Conservation (phyloP, 2,888 invertebrate genomes). For the Xanthorhoe spadicearia region DNA sequence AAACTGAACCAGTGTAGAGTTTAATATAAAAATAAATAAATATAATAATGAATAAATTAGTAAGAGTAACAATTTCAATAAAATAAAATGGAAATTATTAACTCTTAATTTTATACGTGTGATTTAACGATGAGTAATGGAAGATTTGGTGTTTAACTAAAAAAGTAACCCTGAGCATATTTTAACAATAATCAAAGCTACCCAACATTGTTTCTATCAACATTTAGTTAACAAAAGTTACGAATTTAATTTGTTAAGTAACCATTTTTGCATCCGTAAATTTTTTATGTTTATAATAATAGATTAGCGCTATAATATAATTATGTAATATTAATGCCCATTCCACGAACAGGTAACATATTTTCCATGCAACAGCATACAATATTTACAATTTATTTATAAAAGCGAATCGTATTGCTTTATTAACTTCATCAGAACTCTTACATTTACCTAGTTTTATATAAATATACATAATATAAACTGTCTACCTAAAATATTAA, state of each 20-base stretch:
- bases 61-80: too few species aligned
- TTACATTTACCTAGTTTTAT: conserved; percentile 36
- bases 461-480: conserved; percentile 45
- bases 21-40: too few species aligned
- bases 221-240: not conserved
- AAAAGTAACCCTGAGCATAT: not conserved
- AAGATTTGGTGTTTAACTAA: not conserved
- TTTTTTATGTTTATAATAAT: conserved; percentile 2
- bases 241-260: not conserved
- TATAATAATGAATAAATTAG: too few species aligned
- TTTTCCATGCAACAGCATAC: conserved; percentile 53
- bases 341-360: conserved; percentile 58
- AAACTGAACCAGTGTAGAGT: too few species aligned
- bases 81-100: too few species aligned
- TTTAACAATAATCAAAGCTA: not conserved
- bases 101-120: not conserved
- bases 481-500: conserved; percentile 50
- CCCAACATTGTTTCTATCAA: not conserved
- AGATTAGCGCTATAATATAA: conserved; percentile 19
- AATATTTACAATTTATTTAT: conserved; percentile 53
- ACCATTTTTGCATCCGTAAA: conserved; percentile 1
- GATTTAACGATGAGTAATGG: not conserved
- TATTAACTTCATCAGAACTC: conserved; percentile 41
- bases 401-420: conserved; percentile 77
- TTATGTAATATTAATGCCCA: conserved; percentile 49